Evolutionary conservation across 1,140 invertebrate species (phyloP), one percentile per base, ranked within the genome.

Genomic region (Scylla paramamosain): DNA sequence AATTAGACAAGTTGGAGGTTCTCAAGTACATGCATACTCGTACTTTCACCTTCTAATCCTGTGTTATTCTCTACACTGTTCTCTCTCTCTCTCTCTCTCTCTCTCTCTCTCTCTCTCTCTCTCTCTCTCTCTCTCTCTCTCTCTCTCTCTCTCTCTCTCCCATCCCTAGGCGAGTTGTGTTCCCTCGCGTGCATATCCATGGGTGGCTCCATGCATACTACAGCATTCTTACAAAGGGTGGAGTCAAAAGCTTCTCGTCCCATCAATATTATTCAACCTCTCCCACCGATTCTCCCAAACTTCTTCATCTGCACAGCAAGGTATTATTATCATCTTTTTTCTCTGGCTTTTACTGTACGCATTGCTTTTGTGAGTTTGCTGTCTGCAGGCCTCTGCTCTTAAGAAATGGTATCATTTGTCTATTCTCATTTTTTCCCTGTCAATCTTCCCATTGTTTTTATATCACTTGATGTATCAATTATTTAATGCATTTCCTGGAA

Each of bases 161-260:
- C 12, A n/a, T 77, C 39, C 52, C 10, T 59, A 12, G 20, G n/a
- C n/a, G 0, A 2, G 12, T 77, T 20, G 1, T 77, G 67, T 77
- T 25, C 67, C 6, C 16, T 59, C 52, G 52, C 16, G 52, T 59
- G 52, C 52, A 20, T 59, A 20, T 59, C 10, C 52, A 20, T 77
- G 67, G 67, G 67, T n/a, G 67, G 67, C 20, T 77, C 67, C 67
- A n/a, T 20, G 20, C 67, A 77, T 77, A 77, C 67, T 77, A 77
- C 67, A 77, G 25, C 67, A 77, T 77, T 77, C 67, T n/a, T 77
- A 77, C 67, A 77, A 77, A n/a, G 67, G 67, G 67, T n/a, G 67
- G 67, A 77, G 67, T 77, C 67, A 12, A 12, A 67, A n/a, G 67
- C 25, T 77, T 77, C 67, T 20, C 25, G 67, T 77, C 8, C 16